A percentile compares a stretch with the other conserved stretches of the same genome.
Conservation (phyloP, 2,888 invertebrate genomes). For the Resseliella maxima region DNA sequence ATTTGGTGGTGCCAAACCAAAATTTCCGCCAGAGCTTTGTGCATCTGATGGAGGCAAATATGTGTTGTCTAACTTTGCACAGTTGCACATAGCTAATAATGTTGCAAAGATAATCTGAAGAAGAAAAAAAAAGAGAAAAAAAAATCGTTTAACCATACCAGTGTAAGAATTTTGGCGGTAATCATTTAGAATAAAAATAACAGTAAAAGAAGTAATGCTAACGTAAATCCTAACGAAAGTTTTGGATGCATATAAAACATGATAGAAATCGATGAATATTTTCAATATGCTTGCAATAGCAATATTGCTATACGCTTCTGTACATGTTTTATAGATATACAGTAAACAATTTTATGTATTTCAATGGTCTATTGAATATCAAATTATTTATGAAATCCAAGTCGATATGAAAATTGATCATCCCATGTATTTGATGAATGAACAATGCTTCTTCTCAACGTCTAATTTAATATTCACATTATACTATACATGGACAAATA, state of each 20-base stretch:
- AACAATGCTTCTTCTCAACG: too few relatives aligned
- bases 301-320: too few relatives aligned
- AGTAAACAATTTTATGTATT: neutral
- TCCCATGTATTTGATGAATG: too few relatives aligned
- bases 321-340: neutral
- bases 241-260: too few relatives aligned
- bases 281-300: neutral
- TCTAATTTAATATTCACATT: too few relatives aligned
- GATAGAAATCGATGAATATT: too few relatives aligned
- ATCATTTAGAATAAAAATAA: neutral
- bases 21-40: constrained; percentile 66
- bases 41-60: constrained; percentile 71
- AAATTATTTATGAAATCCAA: too few relatives aligned
- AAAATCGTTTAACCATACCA: neutral
- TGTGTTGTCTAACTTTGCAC: constrained; percentile 71
- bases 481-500: too few relatives aligned
- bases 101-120: constrained; percentile 68
- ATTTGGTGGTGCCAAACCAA: constrained; percentile 66
- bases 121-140: constrained; percentile 55
- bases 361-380: constrained; percentile 1
- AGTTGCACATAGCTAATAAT: constrained; percentile 67
- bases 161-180: neutral
- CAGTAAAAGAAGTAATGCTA: too few relatives aligned
- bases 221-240: too few relatives aligned
- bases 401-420: too few relatives aligned